phyloP scores from a whole-genome alignment of 2,797 vertebrate species.

The Xiphorhynchus erythropygius region DNA sequence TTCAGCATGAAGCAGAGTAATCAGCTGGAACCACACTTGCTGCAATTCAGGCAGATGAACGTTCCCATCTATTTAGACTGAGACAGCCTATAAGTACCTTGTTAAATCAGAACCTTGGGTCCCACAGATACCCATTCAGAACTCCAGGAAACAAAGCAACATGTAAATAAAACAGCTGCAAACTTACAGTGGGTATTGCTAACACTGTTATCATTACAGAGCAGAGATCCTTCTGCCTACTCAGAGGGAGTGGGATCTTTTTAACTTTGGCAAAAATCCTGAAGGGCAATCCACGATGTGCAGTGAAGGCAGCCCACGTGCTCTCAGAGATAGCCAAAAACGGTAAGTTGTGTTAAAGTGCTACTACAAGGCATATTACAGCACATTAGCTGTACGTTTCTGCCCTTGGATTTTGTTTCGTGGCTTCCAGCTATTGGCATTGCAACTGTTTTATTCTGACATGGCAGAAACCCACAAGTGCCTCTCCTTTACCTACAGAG shows the following conservation, averaged over 20 bases:
- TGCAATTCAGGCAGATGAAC: not conserved
- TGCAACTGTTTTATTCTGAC: not conserved
- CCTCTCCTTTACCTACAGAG: constrained; percentile 67
- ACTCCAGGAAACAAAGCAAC: not conserved
- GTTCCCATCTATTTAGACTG: not conserved
- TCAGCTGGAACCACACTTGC: not conserved
- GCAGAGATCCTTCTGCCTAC: constrained; percentile 77
- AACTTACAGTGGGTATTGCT: not conserved
- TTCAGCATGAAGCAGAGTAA: not conserved
- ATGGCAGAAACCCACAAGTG: not conserved
- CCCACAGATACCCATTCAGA: not conserved
- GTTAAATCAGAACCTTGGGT: not conserved
- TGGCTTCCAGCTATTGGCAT: not conserved
- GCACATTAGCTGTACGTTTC: not conserved
- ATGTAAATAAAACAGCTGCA: not conserved
- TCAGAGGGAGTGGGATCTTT: constrained; percentile 80
- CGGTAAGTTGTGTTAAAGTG: constrained; percentile 69
- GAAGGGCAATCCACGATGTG: constrained; percentile 73
- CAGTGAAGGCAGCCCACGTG: constrained; percentile 82
- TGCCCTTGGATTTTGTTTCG: not conserved
- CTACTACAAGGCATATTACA: not conserved
- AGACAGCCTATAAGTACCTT: not conserved
- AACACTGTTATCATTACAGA: constrained; percentile 73
- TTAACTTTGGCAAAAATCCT: constrained; percentile 78
- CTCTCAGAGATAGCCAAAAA: constrained; percentile 87